Evolutionary conservation across 2,888 invertebrate genomes (phyloP).

Genomic region (Ethmia dodecea): DNA sequence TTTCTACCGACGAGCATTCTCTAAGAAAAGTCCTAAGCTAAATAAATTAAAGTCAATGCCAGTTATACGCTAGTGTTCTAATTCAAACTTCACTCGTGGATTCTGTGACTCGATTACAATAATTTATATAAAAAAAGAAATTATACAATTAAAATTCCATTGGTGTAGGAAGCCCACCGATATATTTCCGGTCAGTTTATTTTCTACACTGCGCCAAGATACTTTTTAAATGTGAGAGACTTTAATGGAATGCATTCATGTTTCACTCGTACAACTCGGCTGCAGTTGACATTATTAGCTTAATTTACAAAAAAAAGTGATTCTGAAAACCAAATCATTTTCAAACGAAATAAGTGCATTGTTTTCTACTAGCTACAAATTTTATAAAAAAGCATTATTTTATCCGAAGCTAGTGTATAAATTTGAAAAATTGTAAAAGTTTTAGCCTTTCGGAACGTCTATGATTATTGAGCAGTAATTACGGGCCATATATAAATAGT

Average conservation of each 20-base stretch:
- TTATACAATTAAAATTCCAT: no score
- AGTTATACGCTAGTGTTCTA: conserved; percentile 26
- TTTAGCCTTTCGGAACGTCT: conserved; percentile 4
- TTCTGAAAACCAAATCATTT: conserved; percentile 7
- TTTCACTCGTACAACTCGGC: conserved; percentile 1
- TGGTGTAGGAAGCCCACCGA: no score
- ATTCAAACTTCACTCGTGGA: no score
- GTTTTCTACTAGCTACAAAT: neutral
- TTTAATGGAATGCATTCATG: conserved; percentile 14
- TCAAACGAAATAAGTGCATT: conserved; percentile 7
- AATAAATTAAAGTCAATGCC: conserved; percentile 48
- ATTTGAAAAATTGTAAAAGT: conserved; percentile 12
- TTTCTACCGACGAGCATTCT: conserved; percentile 28
- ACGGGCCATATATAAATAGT: no score
- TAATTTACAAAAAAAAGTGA: conserved; percentile 2
- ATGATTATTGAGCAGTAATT: no score
- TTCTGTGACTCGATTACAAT: no score
- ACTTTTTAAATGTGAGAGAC: conserved; percentile 7
- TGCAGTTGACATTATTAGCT: conserved; percentile 10
- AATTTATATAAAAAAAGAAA: no score
- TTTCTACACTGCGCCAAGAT: no score
- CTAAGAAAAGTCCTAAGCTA: conserved; percentile 43
- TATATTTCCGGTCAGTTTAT: no score
- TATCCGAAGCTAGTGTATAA: conserved; percentile 16
- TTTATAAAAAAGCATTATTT: neutral